These are phyloP conservation scores for Muscidifurax raptorellus DNA, from an alignment of 1,140 invertebrate species.

Conservation along the genomic window DNA sequence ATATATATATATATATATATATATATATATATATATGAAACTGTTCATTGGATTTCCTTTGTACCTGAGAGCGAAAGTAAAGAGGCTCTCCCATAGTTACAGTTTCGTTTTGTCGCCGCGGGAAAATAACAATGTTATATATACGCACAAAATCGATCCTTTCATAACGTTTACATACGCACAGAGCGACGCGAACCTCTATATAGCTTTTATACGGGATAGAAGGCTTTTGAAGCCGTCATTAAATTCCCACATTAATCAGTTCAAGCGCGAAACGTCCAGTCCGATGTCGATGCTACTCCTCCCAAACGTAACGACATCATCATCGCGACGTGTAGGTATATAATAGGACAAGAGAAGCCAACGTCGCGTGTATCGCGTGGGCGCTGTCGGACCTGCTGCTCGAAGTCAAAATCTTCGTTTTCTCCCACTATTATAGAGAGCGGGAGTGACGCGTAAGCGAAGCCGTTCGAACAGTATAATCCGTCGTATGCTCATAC, in stretches of 20 bases:
- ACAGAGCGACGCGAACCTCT: too few relatives aligned
- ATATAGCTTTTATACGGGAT: background rate
- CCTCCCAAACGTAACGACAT: background rate
- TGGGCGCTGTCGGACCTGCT: background rate
- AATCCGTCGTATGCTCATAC: too few relatives aligned
- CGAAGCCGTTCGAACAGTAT: too few relatives aligned
- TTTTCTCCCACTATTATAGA: too few relatives aligned
- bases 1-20: too few relatives aligned
- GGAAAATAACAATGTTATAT: background rate
- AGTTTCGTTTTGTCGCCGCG: too few relatives aligned
- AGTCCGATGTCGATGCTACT: background rate
- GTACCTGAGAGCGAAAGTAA: too few relatives aligned
- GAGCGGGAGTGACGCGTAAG: too few relatives aligned
- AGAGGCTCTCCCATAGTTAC: too few relatives aligned
- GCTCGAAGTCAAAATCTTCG: background rate
- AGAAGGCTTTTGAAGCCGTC: slow-evolving; percentile 3
- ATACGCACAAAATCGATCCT: too few relatives aligned
- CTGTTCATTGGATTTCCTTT: too few relatives aligned
- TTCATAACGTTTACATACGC: background rate
- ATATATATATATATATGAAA: too few relatives aligned
- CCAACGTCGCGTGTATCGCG: background rate
- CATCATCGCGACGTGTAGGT: background rate
- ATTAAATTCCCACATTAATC: slow-evolving; percentile 42
- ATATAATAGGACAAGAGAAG: background rate
- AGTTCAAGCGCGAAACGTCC: background rate